Conservation (phyloP, 2,113 vertebrate species). For the Oceanites oceanicus region DNA sequence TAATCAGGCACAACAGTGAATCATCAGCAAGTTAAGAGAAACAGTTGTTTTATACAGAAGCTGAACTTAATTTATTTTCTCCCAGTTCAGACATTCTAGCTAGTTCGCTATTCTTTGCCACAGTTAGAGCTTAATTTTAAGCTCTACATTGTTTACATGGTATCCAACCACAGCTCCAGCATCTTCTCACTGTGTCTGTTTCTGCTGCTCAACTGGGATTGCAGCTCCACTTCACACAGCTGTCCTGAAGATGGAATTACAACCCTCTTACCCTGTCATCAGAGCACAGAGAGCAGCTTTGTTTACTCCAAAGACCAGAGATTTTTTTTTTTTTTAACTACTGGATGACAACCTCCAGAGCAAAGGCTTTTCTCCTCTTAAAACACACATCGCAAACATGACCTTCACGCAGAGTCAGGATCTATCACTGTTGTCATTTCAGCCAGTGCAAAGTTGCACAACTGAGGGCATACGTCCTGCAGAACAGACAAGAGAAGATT, state of each 20-base stretch:
- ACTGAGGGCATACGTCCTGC: accelerated
- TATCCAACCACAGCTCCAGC: neutral
- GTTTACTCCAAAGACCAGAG: neutral
- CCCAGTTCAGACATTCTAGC: neutral
- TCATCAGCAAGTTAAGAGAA: neutral
- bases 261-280: neutral
- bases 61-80: neutral
- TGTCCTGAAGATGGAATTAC: neutral
- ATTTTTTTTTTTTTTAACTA: neutral
- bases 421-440: neutral
- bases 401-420: neutral
- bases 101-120: neutral
- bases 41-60: neutral
- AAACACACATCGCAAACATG: neutral
- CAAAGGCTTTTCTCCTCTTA: neutral
- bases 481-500: neutral
- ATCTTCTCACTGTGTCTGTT: neutral
- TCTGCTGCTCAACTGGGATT: neutral
- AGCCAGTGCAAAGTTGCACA: neutral
- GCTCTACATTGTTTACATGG: neutral
- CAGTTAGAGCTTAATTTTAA: neutral
- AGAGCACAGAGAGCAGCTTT: neutral
- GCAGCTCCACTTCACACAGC: neutral
- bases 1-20: neutral
- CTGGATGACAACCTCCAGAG: neutral